Base-by-base conservation (phyloP, 2,797 vertebrate genomes). In the Lycodopsis pacificus region DNA sequence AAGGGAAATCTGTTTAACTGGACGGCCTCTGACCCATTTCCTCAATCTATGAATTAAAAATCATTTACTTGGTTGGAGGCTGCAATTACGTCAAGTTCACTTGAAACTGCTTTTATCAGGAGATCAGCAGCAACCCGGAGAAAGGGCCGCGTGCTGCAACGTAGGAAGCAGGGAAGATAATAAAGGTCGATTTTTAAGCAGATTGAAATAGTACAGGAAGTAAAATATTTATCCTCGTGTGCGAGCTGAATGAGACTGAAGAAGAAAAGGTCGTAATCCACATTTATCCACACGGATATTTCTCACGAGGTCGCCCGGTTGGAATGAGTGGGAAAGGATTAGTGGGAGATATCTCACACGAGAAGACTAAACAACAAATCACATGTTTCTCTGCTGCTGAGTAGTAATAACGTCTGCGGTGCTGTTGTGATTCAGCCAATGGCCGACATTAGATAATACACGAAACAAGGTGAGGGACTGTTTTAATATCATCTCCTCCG, bases 31-130 rank as follows among this genome's bases (percentile, higher is more conserved):
- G 73, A 72, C 66, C 30, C 71, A 58, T 80, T 81, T 71, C 64
- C 76, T 69, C 68, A 25, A 61, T 67, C 78, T 71, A 19, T 65
- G 53, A 86, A 88, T 90, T 87, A 73, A 83, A 54, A 84, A 77
- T 51, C 15, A 80, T 76, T 75, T 56, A 83, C 82, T 51, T 79
- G 76, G 74, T 84, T 74, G 0, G 81, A 71, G 69, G 81, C 64
- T 56, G 42, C 76, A 38, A 79, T 89, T 80, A 89, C 74, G 66
- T 86, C 67, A 63, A 69, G 69, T 71, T 74, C 61, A 22, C 65
- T 82, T 79, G 66, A 61, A 84, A 75, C 73, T 69, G 70, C 73
- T 86, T 77, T 72, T 76, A 81, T 76, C 75, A 25, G 77, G 27
- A 65, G 56, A 81, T 75, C 72, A 65, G 69, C 27, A 4, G 57